Evolutionary conservation across 2,113 vertebrate species (phyloP).

Genomic region (Mormyrus iriodes): DNA sequence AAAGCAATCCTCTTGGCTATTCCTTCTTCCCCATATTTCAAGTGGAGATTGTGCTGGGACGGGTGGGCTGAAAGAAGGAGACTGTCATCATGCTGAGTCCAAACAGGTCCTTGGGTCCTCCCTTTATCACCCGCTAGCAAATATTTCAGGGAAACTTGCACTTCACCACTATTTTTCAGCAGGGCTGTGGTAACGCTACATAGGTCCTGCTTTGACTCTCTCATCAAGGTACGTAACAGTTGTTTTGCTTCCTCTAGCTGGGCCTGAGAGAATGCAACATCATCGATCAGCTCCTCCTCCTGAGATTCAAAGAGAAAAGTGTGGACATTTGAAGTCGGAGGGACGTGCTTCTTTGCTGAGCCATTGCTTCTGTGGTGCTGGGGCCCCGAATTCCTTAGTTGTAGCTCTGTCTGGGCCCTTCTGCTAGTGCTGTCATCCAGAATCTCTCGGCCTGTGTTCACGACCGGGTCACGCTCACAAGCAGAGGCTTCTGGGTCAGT

Average conservation of each 20-base stretch:
- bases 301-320: conserved; percentile 59
- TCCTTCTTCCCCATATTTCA: conserved; percentile 48
- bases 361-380: neutral
- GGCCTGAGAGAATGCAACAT: neutral
- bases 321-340: conserved; percentile 39
- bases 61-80: conserved; percentile 43
- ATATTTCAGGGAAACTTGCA: conserved; percentile 60
- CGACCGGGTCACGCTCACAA: neutral
- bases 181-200: conserved; percentile 75
- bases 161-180: conserved; percentile 78
- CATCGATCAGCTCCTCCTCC: conserved; percentile 27
- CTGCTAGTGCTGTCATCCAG: neutral
- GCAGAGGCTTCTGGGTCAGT: neutral
- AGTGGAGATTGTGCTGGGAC: conserved; percentile 31
- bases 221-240: conserved; percentile 67
- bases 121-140: conserved; percentile 40
- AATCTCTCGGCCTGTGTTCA: neutral
- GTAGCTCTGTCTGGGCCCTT: neutral
- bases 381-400: neutral
- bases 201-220: conserved; percentile 66
- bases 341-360: neutral
- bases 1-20: conserved; percentile 53
- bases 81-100: conserved; percentile 48
- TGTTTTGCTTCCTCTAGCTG: conserved; percentile 44
- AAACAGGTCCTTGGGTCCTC: conserved; percentile 25